Evolutionary conservation across 1,140 invertebrate species (phyloP).

Genomic region (Sycobia sp.): DNA sequence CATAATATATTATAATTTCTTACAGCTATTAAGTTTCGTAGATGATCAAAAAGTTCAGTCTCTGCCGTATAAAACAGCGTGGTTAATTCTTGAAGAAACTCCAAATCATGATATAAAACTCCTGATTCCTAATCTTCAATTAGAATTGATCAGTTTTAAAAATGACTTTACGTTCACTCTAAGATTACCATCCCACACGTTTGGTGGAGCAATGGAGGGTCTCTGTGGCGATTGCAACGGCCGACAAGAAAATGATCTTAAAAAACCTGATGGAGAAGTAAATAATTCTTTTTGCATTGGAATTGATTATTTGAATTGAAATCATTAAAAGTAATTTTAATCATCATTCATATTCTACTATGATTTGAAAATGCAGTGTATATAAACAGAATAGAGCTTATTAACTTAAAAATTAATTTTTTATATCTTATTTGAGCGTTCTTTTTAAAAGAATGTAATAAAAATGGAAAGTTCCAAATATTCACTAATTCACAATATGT

Average conservation of each 20-base stretch:
- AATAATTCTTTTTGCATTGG: background rate
- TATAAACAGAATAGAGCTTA: no score
- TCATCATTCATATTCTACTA: no score
- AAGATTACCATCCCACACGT: slow-evolving; percentile 72
- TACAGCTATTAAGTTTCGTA: slow-evolving; percentile 42
- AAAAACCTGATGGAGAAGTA: slow-evolving; percentile 61
- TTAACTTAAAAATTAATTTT: no score
- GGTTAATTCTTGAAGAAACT: slow-evolving; percentile 54
- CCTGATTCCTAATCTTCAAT: slow-evolving; percentile 54
- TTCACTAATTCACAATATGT: no score
- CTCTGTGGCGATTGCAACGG: slow-evolving; percentile 80
- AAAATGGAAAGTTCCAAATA: no score
- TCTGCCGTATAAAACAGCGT: slow-evolving; percentile 50
- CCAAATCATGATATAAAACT: slow-evolving; percentile 54
- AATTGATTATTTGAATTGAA: no score
- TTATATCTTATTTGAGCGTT: no score
- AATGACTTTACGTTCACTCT: slow-evolving; percentile 68
- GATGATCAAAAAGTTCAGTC: slow-evolving; percentile 50
- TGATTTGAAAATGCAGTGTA: no score
- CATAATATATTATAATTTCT: background rate
- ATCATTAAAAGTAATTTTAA: no score
- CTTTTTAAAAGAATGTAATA: no score
- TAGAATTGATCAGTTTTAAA: slow-evolving; percentile 47
- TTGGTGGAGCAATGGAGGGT: slow-evolving; percentile 75
- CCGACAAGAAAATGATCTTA: slow-evolving; percentile 69